Evolutionary conservation across 2,888 invertebrate genomes (phyloP), one percentile per base, ranked within the genome.

Genomic region (Emmelina monodactyla): DNA sequence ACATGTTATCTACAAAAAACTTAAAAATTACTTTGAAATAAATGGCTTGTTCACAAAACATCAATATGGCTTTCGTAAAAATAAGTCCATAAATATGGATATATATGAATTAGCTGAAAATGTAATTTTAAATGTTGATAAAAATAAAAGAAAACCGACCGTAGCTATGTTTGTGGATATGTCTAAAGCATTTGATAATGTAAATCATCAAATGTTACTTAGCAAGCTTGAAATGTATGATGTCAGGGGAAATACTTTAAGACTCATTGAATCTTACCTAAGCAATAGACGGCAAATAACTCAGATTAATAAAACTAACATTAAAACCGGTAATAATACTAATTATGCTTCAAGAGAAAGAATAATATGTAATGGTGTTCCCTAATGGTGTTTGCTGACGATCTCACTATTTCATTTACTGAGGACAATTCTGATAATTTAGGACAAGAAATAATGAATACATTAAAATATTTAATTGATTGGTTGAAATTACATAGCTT

Each of bases 401-500:
- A 32, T 10, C 19, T 22, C 12, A 32, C 32, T 10, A 5, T 19
- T 12, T 2, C 22, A 12, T 19, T 32, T 22, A 22, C 19, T 9
- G 11, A 13, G 19, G 13, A 19, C 4, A n/a, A 32, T 14, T 12
- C n/a, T 3, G 7, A 16, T 9, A 13, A 11, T 10, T 19, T 15
- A n/a, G 22, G 22, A 22, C 2, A 13, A 6, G 29, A 29, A 9
- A 29, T 29, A 29, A 29, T 13, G 12, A 14, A 29, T 29, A 14
- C 29, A 9, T 9, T 29, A 5, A 5, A 6, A 12, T 5, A 12
- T 13, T 3, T 29, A 29, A 29, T 29, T 11, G 13, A 29, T 12
- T 29, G 29, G 29, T 13, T 29, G 29, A 19, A 12, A 29, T 29
- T 14, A n/a, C 31, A 35, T 35, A 35, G 31, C 13, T 31, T 35